Base-by-base conservation (phyloP, 2,113 vertebrate species). In the Saccopteryx bilineata region DNA sequence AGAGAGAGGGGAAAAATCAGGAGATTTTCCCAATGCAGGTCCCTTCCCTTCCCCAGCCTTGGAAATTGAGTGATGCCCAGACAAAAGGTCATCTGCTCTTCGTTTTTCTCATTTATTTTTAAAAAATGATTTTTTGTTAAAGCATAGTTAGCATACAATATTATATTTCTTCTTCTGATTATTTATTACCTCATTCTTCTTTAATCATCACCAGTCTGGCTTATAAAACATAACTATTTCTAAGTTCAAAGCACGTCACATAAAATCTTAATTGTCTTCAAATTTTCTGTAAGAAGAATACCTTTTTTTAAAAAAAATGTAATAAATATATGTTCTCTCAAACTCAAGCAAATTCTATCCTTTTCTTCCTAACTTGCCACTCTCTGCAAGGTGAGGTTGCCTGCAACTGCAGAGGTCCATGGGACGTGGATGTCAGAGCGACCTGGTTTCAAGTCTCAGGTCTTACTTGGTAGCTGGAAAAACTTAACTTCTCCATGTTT, bases 181-280 rank as follows among this genome's bases (percentile, higher is more conserved):
- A 14, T 58, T 71, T 46, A 52, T 78, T 4, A 28, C 23, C 61
- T 61, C 14, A 28, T 26, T 74, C 54, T 74, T 84, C 26, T 61
- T 66, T 46, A 83, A 72, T 63, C 84, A n/a, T 13, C 39, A 81
- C 54, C 33, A 66, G 52, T 31, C 66, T 31, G 61, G 13, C 50
- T 81, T 72, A 90, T 56, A 39, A 85, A 85, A 88, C 63, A 39
- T 17, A 90, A 48, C 33, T 19, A 58, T 80, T 85, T 90, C 46
- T 28, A 63, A 88, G 68, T 84, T 95, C 76, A 89, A 94, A 79
- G 89, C 26, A 31, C 50, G 10, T 91, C 28, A 66, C 69, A 80
- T 66, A 87, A 83, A 71, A 84, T 85, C 72, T 65, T 66, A 78
- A 58, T 90, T 74, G 50, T 81, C 76, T 52, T 93, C 66, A 87